Base-by-base conservation (phyloP, 2,888 invertebrate species). In the Coenonympha glycerion region DNA sequence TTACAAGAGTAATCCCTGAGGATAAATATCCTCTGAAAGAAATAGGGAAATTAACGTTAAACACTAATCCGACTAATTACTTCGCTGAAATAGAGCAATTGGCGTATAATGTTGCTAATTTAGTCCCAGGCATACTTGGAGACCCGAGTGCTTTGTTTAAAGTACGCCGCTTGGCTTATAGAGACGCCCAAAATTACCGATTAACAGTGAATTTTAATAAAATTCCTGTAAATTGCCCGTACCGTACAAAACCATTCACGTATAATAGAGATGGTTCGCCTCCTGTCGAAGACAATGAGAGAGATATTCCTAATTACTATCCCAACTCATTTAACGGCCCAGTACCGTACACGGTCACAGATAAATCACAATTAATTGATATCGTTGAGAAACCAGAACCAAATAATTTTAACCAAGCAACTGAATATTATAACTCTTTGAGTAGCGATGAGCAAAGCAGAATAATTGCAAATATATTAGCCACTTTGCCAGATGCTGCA, bases 221-320 rank as follows among this genome's bases (percentile, higher is more conserved):
- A 70, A 89, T 99, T 26, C 94, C 96, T 0, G 96, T 98, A 21
- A 98, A 98, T 79, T 96, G 97, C 74, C 97, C 98, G 0, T 93
- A 92, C 79, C 82, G 89, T 64, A 88, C 87, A 5, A 73, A 86
- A 16, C 83, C 79, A 42, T 79, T 85, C 53, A 93, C 95, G 69
- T 96, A 94, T 69, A 95, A 96, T 76, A 90, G 97, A 19, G 97
- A 97, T 73, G 98, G 97, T 0, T 84, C 88, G 6, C 92, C 92
- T 87, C 89, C 91, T 16, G 87, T 91, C 9, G 84, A 89, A 30
- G 90, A 92, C 61, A 97, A 96, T 70, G 94, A 95, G 76, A 91
- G 89, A 22, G 94, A 93, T 15, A 93, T 93, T 3, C 97, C 98
- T 95, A n/a, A n/a, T n/a, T n/a, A n/a, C n/a, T n/a, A n/a, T n/a